Conservation (phyloP, 2,113 vertebrate species). For the Muntiacus muntjak region DNA sequence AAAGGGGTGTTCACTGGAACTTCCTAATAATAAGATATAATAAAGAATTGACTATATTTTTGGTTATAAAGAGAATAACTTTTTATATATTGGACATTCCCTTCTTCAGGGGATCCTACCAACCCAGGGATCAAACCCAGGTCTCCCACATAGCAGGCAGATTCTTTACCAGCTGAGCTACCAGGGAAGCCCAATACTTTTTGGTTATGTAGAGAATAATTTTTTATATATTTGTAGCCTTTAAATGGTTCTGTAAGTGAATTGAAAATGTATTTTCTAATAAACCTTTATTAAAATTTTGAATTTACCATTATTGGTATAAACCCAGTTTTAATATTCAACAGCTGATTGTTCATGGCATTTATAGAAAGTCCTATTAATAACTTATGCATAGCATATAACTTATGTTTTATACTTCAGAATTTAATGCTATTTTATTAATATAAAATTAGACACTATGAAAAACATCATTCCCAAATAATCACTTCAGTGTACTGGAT, state of each 20-base stretch:
- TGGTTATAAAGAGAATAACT: neutral
- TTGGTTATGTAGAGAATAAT: neutral
- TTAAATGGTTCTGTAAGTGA: neutral
- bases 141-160: neutral
- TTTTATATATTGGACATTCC: neutral
- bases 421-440: neutral
- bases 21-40: neutral
- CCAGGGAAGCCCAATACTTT: neutral
- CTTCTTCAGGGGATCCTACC: neutral
- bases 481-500: neutral
- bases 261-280: neutral
- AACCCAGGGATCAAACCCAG: neutral
- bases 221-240: neutral
- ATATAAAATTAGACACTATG: neutral
- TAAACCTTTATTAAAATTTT: neutral
- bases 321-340: neutral
- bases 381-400: neutral
- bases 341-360: neutral
- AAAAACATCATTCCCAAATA: neutral
- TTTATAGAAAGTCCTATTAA: neutral
- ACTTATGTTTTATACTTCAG: neutral
- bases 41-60: neutral
- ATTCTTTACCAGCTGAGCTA: neutral
- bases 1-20: neutral
- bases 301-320: neutral